Evolutionary conservation across 2,113 vertebrate genomes (phyloP), one percentile per base, ranked within the genome.

Genomic region (Gnathonemus longibarbis): DNA sequence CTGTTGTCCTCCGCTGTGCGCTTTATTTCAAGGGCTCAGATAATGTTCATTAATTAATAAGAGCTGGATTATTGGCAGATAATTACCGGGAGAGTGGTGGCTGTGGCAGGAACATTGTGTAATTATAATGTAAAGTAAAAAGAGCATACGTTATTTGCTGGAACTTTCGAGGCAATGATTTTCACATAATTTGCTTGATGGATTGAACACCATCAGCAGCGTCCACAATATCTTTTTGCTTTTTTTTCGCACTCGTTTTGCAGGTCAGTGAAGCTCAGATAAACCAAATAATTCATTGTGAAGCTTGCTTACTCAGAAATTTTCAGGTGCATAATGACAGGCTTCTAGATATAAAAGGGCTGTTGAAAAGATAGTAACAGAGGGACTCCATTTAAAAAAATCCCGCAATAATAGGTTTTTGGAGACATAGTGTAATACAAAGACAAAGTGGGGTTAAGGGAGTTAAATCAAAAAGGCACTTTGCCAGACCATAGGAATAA

Each of bases 61-160:
- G 35, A 45, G 52, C 39, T 88, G 52, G 56, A 88, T 88, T 88
- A 88, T 66, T 62, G 24, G 87, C 87, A 88, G 87, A 88, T 62
- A 88, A 88, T 88, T 88, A 88, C 35, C 4, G 19, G 53, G 87
- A 88, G 56, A 62, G 52, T 46, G 53, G 39, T 88, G 52, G 27
- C 35, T 42, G 21, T 88, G 49, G 56, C 7, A 10, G 7, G 19
- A 66, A 17, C n/a, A 42, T 39, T 88, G 10, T 88, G 87, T n/a
- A 88, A 45, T 88, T 88, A 88, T 87, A 42, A 88, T 62, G 35
- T 88, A 42, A 58, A 27, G 52, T 88, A 62, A 24, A 52, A 87
- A 53, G 49, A 87, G 31, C 24, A 52, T 35, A 66, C 62, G 39
- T 46, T 45, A 66, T 42, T 56, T 56, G 39, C 56, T n/a, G 35